Percentiles rank a stretch among this genome's conserved stretches.
These are phyloP conservation scores for Malurus leucopterus DNA, from an alignment of 2,797 vertebrate species.

Conservation along the genomic window DNA sequence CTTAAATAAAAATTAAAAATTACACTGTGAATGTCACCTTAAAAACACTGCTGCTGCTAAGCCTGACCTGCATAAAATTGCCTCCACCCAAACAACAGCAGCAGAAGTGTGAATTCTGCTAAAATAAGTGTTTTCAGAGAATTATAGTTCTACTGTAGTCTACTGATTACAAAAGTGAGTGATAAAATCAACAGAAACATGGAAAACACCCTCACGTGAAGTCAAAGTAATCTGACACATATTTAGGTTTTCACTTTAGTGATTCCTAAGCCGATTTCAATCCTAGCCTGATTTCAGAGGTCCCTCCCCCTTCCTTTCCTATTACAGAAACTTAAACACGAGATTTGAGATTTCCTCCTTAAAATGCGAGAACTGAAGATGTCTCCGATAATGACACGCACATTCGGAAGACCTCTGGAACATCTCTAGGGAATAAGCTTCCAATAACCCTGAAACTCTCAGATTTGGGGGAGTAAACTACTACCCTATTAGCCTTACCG, in stretches of 20 bases:
- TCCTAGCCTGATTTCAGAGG: not conserved
- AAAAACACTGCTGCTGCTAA: conserved; percentile 37
- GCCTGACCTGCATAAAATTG: conserved; percentile 31
- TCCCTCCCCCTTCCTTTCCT: not conserved
- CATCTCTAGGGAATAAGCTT: not conserved
- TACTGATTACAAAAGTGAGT: not conserved
- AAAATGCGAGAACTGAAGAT: not conserved
- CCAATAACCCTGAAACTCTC: not conserved
- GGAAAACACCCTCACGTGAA: not conserved
- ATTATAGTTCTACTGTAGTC: not conserved
- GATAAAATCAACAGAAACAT: not conserved
- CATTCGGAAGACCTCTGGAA: not conserved
- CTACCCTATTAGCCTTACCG: not conserved
- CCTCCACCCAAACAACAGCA: conserved; percentile 51
- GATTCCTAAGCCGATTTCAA: conserved; percentile 15
- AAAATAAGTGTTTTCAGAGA: not conserved
- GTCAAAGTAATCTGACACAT: not conserved
- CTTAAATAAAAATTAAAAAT: not conserved
- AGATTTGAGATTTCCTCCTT: not conserved
- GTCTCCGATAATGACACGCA: not conserved
- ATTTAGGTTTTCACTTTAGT: not conserved
- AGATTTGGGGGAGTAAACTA: not conserved
- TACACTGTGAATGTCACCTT: conserved; percentile 22
- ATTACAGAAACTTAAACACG: not conserved
- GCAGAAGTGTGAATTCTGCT: not conserved